Conservation (phyloP, 2,888 invertebrate genomes). For the Synanthedon formicaeformis region DNA sequence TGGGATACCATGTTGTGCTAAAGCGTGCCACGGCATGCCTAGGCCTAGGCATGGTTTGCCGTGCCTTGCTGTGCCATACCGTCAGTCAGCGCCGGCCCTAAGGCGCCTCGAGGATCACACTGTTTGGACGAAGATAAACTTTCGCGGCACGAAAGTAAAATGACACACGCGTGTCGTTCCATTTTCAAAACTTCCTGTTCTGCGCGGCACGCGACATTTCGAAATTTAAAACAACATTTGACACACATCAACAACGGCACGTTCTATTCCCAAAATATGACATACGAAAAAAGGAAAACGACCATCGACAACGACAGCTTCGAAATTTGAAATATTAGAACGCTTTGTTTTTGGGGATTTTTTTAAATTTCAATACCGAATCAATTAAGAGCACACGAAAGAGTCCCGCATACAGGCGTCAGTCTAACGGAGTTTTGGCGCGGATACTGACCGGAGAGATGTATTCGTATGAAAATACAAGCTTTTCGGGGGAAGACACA, state of each 20-base stretch:
- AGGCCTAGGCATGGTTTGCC: neutral
- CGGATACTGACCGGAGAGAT: conserved; percentile 42
- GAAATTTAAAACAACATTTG: conserved; percentile 17
- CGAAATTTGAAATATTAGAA: conserved; percentile 1
- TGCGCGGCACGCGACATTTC: conserved; percentile 16
- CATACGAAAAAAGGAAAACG: neutral
- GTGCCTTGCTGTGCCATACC: no score
- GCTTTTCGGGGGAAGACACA: conserved; percentile 46
- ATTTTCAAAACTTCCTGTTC: conserved; percentile 33
- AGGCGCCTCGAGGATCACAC: conserved; percentile 13
- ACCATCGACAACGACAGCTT: neutral
- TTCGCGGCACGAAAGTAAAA: conserved; percentile 32
- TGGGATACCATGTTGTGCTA: no score
- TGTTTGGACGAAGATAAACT: conserved; percentile 15
- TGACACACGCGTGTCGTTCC: conserved; percentile 19
- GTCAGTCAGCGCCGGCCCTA: neutral
- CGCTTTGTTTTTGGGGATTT: no score
- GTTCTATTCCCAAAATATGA: neutral
- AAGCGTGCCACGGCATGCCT: no score
- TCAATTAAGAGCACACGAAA: conserved; percentile 32
- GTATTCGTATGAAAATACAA: conserved; percentile 39
- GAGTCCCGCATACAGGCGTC: conserved; percentile 48
- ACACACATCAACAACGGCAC: neutral
- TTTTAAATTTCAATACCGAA: conserved; percentile 22
- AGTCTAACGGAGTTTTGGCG: conserved; percentile 35